Evolutionary conservation across 2,113 vertebrate species (phyloP).

Genomic region (Pedetes capensis): DNA sequence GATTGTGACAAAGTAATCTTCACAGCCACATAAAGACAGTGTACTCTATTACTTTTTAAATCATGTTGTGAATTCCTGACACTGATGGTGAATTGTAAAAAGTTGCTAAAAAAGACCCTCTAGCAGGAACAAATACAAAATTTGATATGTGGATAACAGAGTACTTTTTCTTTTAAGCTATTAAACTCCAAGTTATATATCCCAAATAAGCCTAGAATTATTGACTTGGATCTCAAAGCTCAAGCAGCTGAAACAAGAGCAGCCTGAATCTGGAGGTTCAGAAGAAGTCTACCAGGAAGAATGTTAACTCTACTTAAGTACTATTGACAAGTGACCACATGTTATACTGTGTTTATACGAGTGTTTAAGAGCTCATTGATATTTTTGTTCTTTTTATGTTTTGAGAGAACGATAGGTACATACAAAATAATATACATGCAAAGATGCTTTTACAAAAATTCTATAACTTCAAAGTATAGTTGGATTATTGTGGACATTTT

Average conservation of each 20-base stretch:
- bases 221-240: neutral
- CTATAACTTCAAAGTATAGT: neutral
- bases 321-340: neutral
- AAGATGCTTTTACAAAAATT: neutral
- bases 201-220: neutral
- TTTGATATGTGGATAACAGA: neutral
- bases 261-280: neutral
- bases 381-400: neutral
- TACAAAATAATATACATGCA: neutral
- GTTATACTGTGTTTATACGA: neutral
- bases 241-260: neutral
- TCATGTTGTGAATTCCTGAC: neutral
- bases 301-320: neutral
- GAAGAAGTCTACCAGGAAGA: neutral
- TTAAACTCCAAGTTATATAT: neutral
- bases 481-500: neutral
- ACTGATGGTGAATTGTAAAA: neutral
- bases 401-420: neutral
- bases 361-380: neutral
- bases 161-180: neutral
- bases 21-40: neutral
- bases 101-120: neutral
- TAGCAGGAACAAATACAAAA: neutral
- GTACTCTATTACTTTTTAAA: neutral
- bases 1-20: neutral